Evolutionary conservation across 2,888 invertebrate species (phyloP), one percentile per base, ranked within the genome.

Genomic region (Pterobdella sp.): DNA sequence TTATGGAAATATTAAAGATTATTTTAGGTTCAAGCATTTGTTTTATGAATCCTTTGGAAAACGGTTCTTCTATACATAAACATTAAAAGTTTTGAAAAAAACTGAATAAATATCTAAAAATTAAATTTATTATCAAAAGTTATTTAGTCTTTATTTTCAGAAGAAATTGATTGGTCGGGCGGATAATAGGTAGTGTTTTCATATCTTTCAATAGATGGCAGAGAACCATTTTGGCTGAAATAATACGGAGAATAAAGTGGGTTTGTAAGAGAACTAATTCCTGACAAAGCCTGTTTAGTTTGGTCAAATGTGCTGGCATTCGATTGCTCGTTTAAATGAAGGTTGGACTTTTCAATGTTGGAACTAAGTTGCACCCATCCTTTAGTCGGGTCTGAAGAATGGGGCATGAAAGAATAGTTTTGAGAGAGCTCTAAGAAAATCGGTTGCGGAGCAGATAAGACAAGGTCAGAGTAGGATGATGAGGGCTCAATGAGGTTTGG

Each of bases 281-380:
- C 26, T 0, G 69, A 69, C 52, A 69, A 7, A 22, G 66, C 31
- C n/a, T 37, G 69, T 52, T 69, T 37, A 4, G 49, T 22, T 14
- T 49, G 29, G 18, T 37, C 52, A 22, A 49, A 31, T 22, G 29
- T n/a, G 52, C 29, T 14, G 31, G 31, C 52, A n/a, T 35, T 66
- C 42, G 49, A 52, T 29, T 42, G 69, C 26, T 49, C 22, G 29
- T 36, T 26, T 22, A 49, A 52, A 14, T 49, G 49, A 26, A n/a
- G 52, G 22, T 70, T 29, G 0, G 31, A 29, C 18, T 60, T 56
- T 60, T 71, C 63, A 37, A 63, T 26, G 22, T 49, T 34, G 0
- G 69, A 29, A 32, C 52, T 31, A 18, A 69, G 71, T 63, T 63
- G 71, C 71, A 71, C 63, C 71, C 71, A 71, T 63, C 35, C 36